Evolutionary conservation across 2,888 invertebrate genomes (phyloP).

Genomic region (Margaritifera margaritifera): DNA sequence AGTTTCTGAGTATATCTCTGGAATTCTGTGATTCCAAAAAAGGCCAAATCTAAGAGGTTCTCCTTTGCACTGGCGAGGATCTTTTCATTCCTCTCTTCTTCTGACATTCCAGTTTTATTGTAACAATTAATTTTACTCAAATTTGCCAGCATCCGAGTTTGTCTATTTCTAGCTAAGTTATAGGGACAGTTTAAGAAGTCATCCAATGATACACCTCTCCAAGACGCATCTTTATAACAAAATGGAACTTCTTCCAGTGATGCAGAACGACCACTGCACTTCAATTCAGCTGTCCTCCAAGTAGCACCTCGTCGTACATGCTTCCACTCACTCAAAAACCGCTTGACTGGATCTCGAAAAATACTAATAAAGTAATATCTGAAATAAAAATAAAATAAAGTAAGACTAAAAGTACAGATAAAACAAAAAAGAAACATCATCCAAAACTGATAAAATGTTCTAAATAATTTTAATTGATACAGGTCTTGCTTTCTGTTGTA

Average conservation of each 20-base stretch:
- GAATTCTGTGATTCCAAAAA: constrained; percentile 96
- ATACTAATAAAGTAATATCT: constrained; percentile 98
- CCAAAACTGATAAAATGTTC: not conserved
- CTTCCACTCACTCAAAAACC: constrained; percentile 96
- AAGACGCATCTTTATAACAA: constrained; percentile 79
- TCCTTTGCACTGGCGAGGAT: constrained; percentile 96
- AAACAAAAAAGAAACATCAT: not conserved
- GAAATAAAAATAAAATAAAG: constrained; percentile 39
- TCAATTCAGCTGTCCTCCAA: constrained; percentile 86
- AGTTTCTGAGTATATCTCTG: constrained; percentile 79
- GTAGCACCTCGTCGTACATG: constrained; percentile 98
- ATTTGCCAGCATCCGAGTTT: constrained; percentile 98
- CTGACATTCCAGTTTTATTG: constrained; percentile 75
- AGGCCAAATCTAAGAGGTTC: constrained; percentile 94
- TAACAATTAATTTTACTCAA: constrained; percentile 96
- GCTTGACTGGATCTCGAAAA: constrained; percentile 91
- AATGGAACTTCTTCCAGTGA: constrained; percentile 86
- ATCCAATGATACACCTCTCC: constrained; percentile 85
- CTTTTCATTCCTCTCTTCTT: constrained; percentile 73
- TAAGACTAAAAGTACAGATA: not conserved
- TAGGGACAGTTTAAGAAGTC: constrained; percentile 93
- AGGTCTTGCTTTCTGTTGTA: no score
- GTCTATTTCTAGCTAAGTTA: constrained; percentile 96
- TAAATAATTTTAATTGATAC: not conserved
- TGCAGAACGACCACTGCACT: constrained; percentile 81